Base-by-base conservation (phyloP, 53 echinoderm and acorn worm species). In the Arbacia lixula region DNA sequence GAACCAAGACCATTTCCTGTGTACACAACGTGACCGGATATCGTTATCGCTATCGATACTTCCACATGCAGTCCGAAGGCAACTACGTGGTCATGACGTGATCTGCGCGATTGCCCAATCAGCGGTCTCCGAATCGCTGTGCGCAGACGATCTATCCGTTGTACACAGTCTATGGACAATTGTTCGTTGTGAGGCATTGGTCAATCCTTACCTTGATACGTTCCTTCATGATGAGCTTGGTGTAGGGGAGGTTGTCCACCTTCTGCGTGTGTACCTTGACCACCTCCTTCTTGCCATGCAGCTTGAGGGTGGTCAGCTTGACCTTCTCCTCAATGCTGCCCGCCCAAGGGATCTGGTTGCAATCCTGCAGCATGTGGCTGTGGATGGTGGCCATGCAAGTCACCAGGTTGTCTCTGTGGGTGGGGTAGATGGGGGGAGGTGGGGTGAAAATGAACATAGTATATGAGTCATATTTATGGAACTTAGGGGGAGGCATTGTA, bases 311-410 rank as follows among this genome's bases (percentile, higher is more conserved):
- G 17, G 94, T 98, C 39, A 98, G 88, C 8, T 85, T 88, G 50
- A 92, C 72, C 19, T 86, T 90, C 3, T 93, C 94, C 0, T 86
- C 88, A 5, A 90, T 90, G 21, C 68, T 85, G 2, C 98, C 94
- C 28, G 94, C 98, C 98, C 98, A 98, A 4, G 98, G 94, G 67
- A 98, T 92, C 90, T 98, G 98, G 6, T 98, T 92, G 66, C 98
- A 94, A 81, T 97, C 94, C 17, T 87, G 81, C 3, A 98, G 85
- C 12, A 92, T 83, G 55, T 86, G 90, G 38, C 98, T 91, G 68
- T 97, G 98, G 66, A 97, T 97, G 77, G 86, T 85, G 19, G 94
- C 28, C 51, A 97, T 58, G 67, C 98, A 97, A 20, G 92, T 91
- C 66, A 97, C 94, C 83, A 97, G 69, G 53, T 80, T 92, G 28